Evolutionary conservation across 2,797 vertebrate genomes (phyloP), one percentile per base, ranked within the genome.

Genomic region (Orientallactaga sibirica): DNA sequence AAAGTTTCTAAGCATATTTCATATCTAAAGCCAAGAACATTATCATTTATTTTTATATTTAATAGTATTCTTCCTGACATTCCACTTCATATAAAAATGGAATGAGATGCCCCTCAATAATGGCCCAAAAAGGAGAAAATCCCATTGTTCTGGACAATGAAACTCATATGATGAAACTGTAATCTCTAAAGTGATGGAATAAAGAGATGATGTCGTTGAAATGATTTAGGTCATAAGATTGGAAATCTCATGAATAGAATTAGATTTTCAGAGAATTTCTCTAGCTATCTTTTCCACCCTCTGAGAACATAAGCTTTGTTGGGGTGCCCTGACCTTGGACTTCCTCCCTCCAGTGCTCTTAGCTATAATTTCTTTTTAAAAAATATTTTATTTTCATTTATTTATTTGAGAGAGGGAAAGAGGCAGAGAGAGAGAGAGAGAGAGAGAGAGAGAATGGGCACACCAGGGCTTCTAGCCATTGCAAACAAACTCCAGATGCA

Each of bases 41-140:
- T 33, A 7, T 22, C 8, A 9, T 1, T 86, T 10, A 58, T 37
- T 7, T 52, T 75, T 22, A 16, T 3, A 24, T 15, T 76, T 25
- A 37, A 88, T 93, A 89, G 11, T 29, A 73, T 79, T 85, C n/a
- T 58, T 78, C 22, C 12, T 75, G n/a, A 24, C 7, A 62, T 25
- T 29, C 16, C 88, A 82, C 55, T 11, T 79, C 37, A 67, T 79
- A 5, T 77, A 85, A 88, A 27, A 87, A 74, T 55, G 2, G 10
- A 94, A 81, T n/a, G 37, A 88, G 25, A 41, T 86, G 15, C 1
- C 55, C 90, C 88, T 91, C 89, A 89, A 93, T 78, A 18, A 66
- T 66, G 7, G 77, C 83, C 91, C 6, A 86, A 85, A n/a, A 94
- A 91, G 85, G 5, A 92, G 7, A 93, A 92, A 90, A 87, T 78